phyloP scores from a whole-genome alignment of 2,888 invertebrate species.

The Melangyna quadrimaculata region DNA sequence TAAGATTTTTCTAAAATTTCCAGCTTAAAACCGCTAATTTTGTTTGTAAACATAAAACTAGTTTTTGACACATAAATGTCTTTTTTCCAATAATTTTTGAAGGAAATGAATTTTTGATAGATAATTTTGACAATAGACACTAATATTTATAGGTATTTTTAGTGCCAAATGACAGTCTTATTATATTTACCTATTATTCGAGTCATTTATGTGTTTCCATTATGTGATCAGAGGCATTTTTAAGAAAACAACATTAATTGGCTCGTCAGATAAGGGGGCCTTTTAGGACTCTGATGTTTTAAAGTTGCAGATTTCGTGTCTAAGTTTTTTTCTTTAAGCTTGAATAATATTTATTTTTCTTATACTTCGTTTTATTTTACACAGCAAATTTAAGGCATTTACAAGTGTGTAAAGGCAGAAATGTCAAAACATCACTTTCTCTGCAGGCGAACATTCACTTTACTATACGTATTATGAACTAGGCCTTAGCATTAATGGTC shows the following conservation, averaged over 20 bases:
- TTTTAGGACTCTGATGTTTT: no score
- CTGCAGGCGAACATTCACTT: no score
- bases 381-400: no score
- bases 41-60: slow-evolving; percentile 8
- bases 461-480: no score
- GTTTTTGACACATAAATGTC: slow-evolving; percentile 14
- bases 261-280: background rate
- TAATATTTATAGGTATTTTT: background rate
- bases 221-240: background rate
- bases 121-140: background rate
- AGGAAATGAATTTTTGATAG: slow-evolving; percentile 3
- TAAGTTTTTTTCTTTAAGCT: no score
- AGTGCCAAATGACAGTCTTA: background rate
- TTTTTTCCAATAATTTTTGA: background rate
- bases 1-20: background rate
- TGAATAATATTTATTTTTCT: no score
- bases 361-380: no score
- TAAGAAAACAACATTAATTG: background rate
- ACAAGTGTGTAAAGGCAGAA: no score
- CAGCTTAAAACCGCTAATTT: background rate
- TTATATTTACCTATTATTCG: slow-evolving; percentile 8
- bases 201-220: background rate
- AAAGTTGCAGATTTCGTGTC: no score
- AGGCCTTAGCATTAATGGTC: no score
- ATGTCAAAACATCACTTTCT: no score